Conservation (phyloP, 2,113 vertebrate genomes). For the Myxocyprinus asiaticus region DNA sequence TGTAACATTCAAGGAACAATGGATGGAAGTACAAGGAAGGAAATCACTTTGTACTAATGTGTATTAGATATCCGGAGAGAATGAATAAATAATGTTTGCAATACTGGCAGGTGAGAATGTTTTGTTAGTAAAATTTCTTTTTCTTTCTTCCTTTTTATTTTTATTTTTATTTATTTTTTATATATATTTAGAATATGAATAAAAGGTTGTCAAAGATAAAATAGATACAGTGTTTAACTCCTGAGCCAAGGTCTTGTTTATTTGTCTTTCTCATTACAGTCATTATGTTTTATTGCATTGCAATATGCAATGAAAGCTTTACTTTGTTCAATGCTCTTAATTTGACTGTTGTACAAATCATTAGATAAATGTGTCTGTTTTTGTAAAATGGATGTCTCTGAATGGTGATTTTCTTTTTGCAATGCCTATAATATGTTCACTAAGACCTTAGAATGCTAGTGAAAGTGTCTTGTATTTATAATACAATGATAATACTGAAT, state of each 20-base stretch:
- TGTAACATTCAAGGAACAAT: too few species aligned
- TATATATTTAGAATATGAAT: background rate
- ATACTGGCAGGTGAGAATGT: background rate
- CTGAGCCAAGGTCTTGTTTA: background rate
- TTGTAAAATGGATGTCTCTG: conserved; percentile 2
- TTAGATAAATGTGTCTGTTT: background rate
- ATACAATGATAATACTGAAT: background rate
- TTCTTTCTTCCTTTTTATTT: background rate
- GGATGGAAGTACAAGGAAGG: too few species aligned
- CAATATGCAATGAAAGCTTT: conserved; percentile 10
- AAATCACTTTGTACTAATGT: background rate
- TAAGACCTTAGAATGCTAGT: background rate
- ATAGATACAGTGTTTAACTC: background rate
- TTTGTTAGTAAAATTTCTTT: too few species aligned
- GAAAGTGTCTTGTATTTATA: too few species aligned
- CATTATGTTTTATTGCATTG: background rate
- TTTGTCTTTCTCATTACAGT: background rate
- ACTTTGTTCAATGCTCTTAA: background rate
- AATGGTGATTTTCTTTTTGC: background rate
- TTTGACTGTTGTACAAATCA: conserved; percentile 22
- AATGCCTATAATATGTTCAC: conserved; percentile 42
- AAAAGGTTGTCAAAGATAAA: background rate
- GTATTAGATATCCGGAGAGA: conserved; percentile 14
- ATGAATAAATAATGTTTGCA: background rate
- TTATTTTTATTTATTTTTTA: too few species aligned